Evolutionary conservation across 2,797 vertebrate genomes (phyloP).

Genomic region (Channallabes apus): DNA sequence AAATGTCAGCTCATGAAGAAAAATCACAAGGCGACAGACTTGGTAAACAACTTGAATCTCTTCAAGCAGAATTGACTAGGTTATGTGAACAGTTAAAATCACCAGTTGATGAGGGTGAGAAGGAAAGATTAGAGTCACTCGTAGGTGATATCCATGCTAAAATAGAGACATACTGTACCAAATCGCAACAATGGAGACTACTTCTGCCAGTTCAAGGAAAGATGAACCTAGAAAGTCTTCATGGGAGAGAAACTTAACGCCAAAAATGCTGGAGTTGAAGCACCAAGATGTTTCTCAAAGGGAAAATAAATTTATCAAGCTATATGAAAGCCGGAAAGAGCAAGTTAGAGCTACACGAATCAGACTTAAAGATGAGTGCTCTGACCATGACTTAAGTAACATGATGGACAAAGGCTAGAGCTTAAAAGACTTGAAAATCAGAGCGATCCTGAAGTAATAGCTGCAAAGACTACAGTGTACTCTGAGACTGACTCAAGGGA

Average conservation of each 20-base stretch:
- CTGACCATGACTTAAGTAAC: slow-evolving; percentile 35
- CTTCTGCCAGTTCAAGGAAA: no score
- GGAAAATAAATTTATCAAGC: slow-evolving; percentile 40
- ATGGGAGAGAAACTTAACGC: slow-evolving; percentile 45
- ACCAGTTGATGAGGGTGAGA: no score
- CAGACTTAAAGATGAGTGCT: slow-evolving; percentile 46
- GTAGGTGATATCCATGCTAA: no score
- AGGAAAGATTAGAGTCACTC: no score
- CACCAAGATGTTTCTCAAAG: slow-evolving; percentile 41
- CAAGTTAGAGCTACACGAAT: slow-evolving; percentile 10
- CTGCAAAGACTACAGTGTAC: neutral
- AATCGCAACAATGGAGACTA: no score
- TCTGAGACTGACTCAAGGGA: slow-evolving; percentile 14
- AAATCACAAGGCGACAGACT: no score
- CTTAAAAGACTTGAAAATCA: slow-evolving; percentile 48
- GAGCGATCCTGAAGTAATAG: slow-evolving; percentile 42
- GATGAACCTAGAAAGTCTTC: slow-evolving; percentile 37
- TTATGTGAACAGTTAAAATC: no score
- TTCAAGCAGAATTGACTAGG: no score
- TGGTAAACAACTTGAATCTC: no score
- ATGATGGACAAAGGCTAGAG: slow-evolving; percentile 45
- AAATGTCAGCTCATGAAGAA: no score
- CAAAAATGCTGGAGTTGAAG: slow-evolving; percentile 47
- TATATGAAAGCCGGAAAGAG: slow-evolving; percentile 40
- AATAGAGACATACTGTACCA: no score